Percentiles rank a stretch among this genome's conserved stretches.
Evolutionary conservation across 2,113 vertebrate genomes (phyloP).

Genomic region (Rana temporaria): DNA sequence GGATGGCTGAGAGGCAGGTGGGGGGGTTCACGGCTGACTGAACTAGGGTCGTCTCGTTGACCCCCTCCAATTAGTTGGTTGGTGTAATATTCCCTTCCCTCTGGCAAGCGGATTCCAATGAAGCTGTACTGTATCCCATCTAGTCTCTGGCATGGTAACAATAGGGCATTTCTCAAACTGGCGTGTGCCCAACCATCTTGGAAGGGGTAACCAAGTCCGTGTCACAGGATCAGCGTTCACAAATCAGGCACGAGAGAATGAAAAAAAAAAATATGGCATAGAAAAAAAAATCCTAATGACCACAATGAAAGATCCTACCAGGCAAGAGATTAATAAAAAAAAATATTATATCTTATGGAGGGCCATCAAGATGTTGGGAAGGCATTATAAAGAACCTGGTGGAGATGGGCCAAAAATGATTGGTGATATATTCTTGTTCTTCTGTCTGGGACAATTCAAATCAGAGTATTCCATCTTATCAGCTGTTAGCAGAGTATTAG

Average conservation of each 20-base stretch:
- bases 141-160: conserved; percentile 1
- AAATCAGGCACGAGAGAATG: background rate
- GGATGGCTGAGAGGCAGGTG: background rate
- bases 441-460: background rate
- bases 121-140: background rate
- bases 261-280: background rate
- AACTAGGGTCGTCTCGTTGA: background rate
- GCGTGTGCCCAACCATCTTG: background rate
- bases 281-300: conserved; percentile 7
- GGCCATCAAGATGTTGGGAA: background rate
- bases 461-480: background rate
- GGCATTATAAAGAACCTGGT: background rate
- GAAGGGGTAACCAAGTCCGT: background rate
- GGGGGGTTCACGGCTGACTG: background rate
- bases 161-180: conserved; percentile 2
- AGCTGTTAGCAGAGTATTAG: conserved; percentile 49
- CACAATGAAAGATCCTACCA: background rate
- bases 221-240: background rate
- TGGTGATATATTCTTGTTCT: no score
- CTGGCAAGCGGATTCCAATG: no score
- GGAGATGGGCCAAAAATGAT: background rate
- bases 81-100: conserved; percentile 1
- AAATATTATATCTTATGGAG: background rate
- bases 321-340: background rate
- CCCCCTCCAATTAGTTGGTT: background rate